Conservation (phyloP, 1,140 invertebrate genomes). For the Tetragnatha versicolor region DNA sequence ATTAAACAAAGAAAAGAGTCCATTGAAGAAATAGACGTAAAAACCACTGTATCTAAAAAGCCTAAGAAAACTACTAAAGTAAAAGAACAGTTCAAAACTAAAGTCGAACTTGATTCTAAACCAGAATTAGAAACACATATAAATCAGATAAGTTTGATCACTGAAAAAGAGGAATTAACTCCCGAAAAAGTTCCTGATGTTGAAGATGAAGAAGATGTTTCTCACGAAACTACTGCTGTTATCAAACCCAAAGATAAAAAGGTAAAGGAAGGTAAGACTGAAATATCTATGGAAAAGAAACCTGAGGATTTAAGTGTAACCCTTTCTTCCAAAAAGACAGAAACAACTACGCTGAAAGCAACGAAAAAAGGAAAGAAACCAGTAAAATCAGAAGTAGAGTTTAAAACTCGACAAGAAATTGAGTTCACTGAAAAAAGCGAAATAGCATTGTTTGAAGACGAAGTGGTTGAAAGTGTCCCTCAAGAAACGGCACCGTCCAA, state of each 20-base stretch:
- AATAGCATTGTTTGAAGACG: constrained; percentile 26
- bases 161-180: background rate
- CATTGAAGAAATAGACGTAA: background rate
- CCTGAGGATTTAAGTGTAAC: background rate
- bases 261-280: constrained; percentile 5
- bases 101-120: background rate
- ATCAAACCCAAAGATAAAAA: constrained; percentile 4
- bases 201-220: constrained; percentile 2
- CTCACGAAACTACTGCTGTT: background rate
- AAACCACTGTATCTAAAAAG: background rate
- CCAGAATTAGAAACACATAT: background rate
- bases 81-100: background rate
- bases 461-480: constrained; percentile 44
- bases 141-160: too few species aligned
- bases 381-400: constrained; percentile 11
- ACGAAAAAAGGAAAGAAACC: background rate
- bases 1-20: constrained; percentile 15
- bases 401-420: constrained; percentile 6
- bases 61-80: constrained; percentile 1
- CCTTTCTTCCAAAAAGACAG: background rate
- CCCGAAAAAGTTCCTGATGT: background rate
- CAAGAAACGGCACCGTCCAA: background rate
- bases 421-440: constrained; percentile 2
- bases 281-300: constrained; percentile 5
- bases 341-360: background rate